Evolutionary conservation across 2,113 vertebrate species (phyloP).

Genomic region (Tupaia chinensis): DNA sequence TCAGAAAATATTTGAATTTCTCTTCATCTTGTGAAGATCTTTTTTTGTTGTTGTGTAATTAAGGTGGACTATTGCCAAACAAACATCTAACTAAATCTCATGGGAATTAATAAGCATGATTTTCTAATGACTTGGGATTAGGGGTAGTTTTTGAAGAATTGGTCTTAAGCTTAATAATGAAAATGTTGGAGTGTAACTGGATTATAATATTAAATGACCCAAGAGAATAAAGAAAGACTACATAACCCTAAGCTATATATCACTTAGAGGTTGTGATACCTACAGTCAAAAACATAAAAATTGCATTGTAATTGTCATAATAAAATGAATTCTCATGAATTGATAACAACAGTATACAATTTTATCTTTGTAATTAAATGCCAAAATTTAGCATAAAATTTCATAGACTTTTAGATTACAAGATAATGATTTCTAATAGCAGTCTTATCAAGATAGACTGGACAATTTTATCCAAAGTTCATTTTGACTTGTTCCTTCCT

Average conservation of each 20-base stretch:
- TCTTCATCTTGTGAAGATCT: slow-evolving; percentile 62
- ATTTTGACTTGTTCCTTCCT: background rate
- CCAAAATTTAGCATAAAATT: slow-evolving; percentile 42
- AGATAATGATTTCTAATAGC: background rate
- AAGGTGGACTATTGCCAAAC: slow-evolving; percentile 64
- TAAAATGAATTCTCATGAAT: background rate
- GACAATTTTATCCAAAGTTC: background rate
- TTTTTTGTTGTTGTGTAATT: slow-evolving; percentile 79
- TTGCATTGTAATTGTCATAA: background rate
- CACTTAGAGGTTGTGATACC: slow-evolving; percentile 33
- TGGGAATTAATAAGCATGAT: slow-evolving; percentile 69
- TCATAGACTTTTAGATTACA: background rate
- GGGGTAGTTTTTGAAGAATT: slow-evolving; percentile 79
- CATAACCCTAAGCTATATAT: slow-evolving; percentile 66
- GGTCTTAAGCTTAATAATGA: slow-evolving; percentile 74
- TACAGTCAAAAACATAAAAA: slow-evolving; percentile 34
- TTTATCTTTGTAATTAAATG: slow-evolving; percentile 46
- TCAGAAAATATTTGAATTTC: slow-evolving; percentile 75
- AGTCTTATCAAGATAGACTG: background rate
- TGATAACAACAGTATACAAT: slow-evolving; percentile 6
- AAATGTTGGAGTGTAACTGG: slow-evolving; percentile 77
- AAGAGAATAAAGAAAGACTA: slow-evolving; percentile 66
- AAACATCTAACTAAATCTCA: slow-evolving; percentile 61
- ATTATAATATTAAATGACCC: slow-evolving; percentile 78
- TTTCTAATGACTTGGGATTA: slow-evolving; percentile 73